These are phyloP conservation scores for Gobio gobio DNA, from an alignment of 2,113 vertebrate genomes.

Conservation along the genomic window DNA sequence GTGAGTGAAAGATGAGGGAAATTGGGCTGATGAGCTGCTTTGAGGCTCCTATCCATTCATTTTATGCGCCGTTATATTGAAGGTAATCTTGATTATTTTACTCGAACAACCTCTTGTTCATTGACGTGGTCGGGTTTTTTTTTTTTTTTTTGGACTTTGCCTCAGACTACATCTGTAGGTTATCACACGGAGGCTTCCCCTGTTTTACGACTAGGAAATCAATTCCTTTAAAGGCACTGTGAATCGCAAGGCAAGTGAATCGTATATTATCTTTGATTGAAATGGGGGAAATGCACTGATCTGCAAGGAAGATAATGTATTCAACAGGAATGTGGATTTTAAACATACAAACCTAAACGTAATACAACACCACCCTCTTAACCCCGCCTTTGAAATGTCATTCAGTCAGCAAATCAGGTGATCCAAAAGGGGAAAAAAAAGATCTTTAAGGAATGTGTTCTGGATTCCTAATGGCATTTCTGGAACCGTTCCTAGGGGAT, in stretches of 20 bases:
- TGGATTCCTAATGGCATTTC: background rate
- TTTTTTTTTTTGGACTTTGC: conserved; percentile 4
- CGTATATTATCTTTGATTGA: background rate
- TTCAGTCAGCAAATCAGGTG: background rate
- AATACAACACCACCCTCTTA: background rate
- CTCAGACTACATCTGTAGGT: background rate
- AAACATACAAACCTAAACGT: background rate
- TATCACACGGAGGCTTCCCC: background rate
- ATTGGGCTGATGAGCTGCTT: background rate
- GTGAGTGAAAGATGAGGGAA: background rate
- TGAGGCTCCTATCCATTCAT: background rate
- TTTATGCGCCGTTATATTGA: background rate
- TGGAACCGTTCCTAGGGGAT: background rate
- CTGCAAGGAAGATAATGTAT: background rate
- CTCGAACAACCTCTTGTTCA: background rate
- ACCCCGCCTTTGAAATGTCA: background rate
- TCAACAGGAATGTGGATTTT: background rate
- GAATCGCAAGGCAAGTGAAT: too few relatives aligned
- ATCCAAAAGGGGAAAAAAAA: background rate
- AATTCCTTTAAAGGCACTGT: background rate
- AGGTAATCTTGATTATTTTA: background rate
- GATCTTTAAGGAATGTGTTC: background rate
- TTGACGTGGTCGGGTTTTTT: background rate
- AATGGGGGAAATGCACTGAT: background rate
- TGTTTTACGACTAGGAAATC: background rate